phyloP scores from a whole-genome alignment of 2,888 invertebrate genomes.

The Cataglyphis livida region DNA sequence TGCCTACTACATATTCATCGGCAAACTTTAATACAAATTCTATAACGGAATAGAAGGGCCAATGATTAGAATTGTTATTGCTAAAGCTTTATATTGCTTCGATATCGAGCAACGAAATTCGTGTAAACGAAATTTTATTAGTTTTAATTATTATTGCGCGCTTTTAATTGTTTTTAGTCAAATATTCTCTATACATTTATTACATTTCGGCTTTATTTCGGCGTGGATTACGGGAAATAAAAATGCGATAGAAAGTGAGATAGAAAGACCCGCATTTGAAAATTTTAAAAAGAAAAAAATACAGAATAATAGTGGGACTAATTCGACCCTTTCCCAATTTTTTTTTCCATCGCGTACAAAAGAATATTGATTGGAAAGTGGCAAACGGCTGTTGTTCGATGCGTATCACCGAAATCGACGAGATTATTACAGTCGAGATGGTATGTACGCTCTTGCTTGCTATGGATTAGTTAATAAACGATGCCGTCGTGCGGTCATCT shows the following conservation, averaged over 20 bases:
- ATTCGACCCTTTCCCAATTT: not conserved
- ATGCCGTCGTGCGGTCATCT: slow-evolving; percentile 20
- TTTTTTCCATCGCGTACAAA: not conserved
- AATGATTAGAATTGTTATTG: not conserved
- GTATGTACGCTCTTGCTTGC: slow-evolving; percentile 25
- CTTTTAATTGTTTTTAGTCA: not conserved
- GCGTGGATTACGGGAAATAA: slow-evolving; percentile 4
- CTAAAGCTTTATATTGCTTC: not conserved
- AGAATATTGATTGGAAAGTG: not conserved
- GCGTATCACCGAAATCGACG: not conserved
- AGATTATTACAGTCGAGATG: not conserved
- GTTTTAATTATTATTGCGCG: not conserved
- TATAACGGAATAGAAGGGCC: not conserved
- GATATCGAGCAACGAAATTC: not conserved
- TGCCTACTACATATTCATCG: slow-evolving; percentile 21
- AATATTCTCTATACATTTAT: not conserved
- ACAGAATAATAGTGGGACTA: not conserved
- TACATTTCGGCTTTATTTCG: not conserved
- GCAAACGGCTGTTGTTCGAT: not conserved
- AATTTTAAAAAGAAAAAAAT: not conserved
- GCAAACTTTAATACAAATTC: slow-evolving; percentile 34
- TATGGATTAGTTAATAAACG: slow-evolving; percentile 51
- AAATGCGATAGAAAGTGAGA: not conserved
- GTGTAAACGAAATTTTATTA: not conserved
- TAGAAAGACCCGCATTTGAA: not conserved